phyloP scores from a whole-genome alignment of 1,140 invertebrate genomes.

The Saxidomus purpurata region DNA sequence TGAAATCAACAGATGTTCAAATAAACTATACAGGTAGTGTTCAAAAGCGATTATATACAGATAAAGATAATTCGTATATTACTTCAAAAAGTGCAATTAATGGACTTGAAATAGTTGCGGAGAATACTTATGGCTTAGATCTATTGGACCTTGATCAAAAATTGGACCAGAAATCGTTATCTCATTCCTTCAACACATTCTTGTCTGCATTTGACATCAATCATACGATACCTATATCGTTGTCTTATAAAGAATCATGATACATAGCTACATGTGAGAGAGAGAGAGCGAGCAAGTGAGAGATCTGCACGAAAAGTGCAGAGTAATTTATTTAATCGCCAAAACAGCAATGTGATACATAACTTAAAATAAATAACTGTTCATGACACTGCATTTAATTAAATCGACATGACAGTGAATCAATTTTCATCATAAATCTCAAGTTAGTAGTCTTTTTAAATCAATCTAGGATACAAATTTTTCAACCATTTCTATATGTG shows the following conservation, averaged over 20 bases:
- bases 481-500: no score
- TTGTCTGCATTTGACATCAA: not conserved
- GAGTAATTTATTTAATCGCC: no score
- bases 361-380: no score
- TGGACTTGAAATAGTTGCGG: not conserved
- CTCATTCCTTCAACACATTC: slow-evolving; percentile 34
- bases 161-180: slow-evolving; percentile 21
- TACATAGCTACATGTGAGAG: not conserved
- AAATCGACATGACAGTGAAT: no score
- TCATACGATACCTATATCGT: not conserved
- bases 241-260: slow-evolving; percentile 28
- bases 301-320: no score
- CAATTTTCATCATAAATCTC: no score
- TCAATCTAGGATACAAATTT: no score
- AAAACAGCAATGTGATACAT: no score
- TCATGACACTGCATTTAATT: no score
- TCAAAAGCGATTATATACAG: not conserved
- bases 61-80: not conserved
- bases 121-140: slow-evolving; percentile 3
- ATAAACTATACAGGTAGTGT: not conserved
- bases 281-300: no score
- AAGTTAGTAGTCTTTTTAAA: no score
- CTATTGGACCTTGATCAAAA: slow-evolving; percentile 11
- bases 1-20: slow-evolving; percentile 6
- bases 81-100: not conserved